Evolutionary conservation across 2,797 vertebrate species (phyloP).

Genomic region (Hafferia zeledoni): DNA sequence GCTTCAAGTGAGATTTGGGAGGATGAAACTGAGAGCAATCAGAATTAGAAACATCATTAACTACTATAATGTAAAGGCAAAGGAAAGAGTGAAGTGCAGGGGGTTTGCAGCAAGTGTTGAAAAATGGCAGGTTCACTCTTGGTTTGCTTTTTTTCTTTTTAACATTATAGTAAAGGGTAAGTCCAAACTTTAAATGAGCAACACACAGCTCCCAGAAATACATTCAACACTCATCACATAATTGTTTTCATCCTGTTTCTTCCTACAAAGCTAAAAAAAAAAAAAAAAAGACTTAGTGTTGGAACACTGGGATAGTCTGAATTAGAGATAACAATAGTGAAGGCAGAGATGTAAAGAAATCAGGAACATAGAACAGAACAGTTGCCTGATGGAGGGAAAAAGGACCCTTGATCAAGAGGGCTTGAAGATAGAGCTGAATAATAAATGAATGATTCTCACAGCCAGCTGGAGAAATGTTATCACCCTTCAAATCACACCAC

Average conservation of each 20-base stretch:
- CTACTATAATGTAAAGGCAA: not conserved
- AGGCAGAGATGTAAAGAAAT: constrained; percentile 10
- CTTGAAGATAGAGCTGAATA: not conserved
- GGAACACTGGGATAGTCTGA: not conserved
- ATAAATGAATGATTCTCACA: not conserved
- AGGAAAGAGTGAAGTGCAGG: not conserved
- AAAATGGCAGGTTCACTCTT: not conserved
- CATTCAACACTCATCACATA: not conserved
- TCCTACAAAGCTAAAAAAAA: not conserved
- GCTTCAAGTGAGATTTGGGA: not conserved
- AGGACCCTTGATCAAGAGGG: not conserved
- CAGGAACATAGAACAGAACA: not conserved
- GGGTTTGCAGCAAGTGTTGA: not conserved
- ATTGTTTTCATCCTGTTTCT: not conserved
- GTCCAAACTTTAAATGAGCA: not conserved
- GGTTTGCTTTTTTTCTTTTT: not conserved
- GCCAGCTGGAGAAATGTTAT: constrained; percentile 11
- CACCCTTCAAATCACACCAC: not conserved
- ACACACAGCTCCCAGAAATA: not conserved
- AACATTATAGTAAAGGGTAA: not conserved
- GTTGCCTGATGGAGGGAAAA: not conserved
- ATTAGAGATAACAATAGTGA: not conserved
- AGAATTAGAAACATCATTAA: not conserved
- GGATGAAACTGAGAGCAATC: not conserved
- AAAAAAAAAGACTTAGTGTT: not conserved